phyloP scores from a whole-genome alignment of 1,140 invertebrate genomes.

The Elymnias hypermnestra region DNA sequence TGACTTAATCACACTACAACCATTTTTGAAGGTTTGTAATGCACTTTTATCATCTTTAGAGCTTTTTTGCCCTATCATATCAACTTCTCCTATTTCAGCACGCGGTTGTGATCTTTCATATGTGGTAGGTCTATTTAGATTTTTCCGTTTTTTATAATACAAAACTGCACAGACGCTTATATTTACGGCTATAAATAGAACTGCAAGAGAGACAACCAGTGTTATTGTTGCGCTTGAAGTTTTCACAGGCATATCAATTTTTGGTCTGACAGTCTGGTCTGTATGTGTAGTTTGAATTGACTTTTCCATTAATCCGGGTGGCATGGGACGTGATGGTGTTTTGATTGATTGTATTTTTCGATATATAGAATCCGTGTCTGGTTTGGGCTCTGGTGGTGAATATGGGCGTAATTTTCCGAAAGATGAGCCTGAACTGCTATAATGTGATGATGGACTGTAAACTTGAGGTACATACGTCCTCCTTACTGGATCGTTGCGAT shows the following conservation, averaged over 20 bases:
- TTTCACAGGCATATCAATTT: slow-evolving; percentile 45
- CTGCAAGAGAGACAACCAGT: slow-evolving; percentile 85
- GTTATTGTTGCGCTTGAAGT: slow-evolving; percentile 78
- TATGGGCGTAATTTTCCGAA: slow-evolving; percentile 53
- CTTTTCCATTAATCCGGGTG: slow-evolving; percentile 52
- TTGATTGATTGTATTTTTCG: slow-evolving; percentile 60
- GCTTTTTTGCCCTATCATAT: slow-evolving; percentile 64
- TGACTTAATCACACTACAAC: slow-evolving; percentile 77
- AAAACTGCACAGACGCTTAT: slow-evolving; percentile 84
- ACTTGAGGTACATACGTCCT: slow-evolving; percentile 42
- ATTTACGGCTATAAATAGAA: slow-evolving; percentile 89
- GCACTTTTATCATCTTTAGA: slow-evolving; percentile 62
- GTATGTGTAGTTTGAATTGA: slow-evolving; percentile 29
- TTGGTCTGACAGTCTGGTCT: slow-evolving; percentile 42
- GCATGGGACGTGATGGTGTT: slow-evolving; percentile 45
- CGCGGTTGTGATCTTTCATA: slow-evolving; percentile 63
- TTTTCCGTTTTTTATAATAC: slow-evolving; percentile 84
- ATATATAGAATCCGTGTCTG: slow-evolving; percentile 54
- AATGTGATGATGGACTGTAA: slow-evolving; percentile 32
- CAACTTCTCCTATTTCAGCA: slow-evolving; percentile 57
- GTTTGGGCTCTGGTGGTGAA: slow-evolving; percentile 35
- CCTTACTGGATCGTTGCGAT: slow-evolving; percentile 25
- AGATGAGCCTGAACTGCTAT: slow-evolving; percentile 26
- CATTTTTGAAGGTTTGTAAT: slow-evolving; percentile 58
- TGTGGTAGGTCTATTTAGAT: slow-evolving; percentile 73